A percentile compares a stretch with the other conserved stretches of the same genome.
These are phyloP conservation scores for Tapirus indicus DNA, from an alignment of 2,797 vertebrate genomes.

Conservation along the genomic window DNA sequence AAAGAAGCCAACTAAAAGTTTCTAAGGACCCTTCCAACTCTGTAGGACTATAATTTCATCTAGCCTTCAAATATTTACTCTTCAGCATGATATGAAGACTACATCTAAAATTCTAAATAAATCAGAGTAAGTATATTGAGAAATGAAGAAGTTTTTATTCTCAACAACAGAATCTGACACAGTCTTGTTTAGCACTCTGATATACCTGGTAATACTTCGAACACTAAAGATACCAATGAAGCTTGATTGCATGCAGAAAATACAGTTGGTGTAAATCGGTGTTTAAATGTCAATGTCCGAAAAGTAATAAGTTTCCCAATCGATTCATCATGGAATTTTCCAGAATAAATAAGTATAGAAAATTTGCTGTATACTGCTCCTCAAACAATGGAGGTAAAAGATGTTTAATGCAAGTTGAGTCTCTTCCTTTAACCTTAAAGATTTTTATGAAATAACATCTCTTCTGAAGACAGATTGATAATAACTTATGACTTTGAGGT, in stretches of 20 bases:
- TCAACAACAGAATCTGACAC: not conserved
- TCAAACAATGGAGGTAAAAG: not conserved
- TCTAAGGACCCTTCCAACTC: not conserved
- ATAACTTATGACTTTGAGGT: slow-evolving; percentile 73
- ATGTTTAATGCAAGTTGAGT: slow-evolving; percentile 54
- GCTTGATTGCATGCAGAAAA: not conserved
- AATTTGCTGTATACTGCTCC: not conserved
- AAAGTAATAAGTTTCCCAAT: slow-evolving; percentile 10
- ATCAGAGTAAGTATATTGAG: not conserved
- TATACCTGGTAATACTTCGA: not conserved
- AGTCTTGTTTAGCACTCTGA: not conserved
- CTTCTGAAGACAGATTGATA: slow-evolving; percentile 77
- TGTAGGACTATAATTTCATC: not conserved
- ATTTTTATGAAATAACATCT: slow-evolving; percentile 64
- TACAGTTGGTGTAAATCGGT: not conserved
- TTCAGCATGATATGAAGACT: not conserved
- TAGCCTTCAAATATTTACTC: not conserved
- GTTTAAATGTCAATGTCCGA: not conserved
- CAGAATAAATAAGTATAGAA: slow-evolving; percentile 36
- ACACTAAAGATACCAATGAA: not conserved
- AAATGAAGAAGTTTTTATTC: slow-evolving; percentile 31
- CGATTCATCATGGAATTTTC: slow-evolving; percentile 34
- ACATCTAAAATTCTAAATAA: not conserved
- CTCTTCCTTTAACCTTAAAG: slow-evolving; percentile 36
- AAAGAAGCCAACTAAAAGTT: not conserved